phyloP scores from a whole-genome alignment of 1,140 invertebrate genomes.

The Megalonaias nervosa region DNA sequence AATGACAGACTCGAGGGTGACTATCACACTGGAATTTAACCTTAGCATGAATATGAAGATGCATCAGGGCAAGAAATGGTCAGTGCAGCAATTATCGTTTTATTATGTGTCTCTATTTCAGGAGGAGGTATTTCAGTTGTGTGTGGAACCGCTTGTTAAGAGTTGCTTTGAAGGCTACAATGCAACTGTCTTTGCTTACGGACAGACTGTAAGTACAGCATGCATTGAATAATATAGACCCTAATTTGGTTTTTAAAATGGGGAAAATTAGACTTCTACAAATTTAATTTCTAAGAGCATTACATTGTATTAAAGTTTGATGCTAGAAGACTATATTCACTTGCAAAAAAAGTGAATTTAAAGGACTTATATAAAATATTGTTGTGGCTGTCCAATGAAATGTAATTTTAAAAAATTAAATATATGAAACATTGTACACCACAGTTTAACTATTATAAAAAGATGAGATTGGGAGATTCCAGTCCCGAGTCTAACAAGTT shows the following conservation, averaged over 20 bases:
- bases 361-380: no score
- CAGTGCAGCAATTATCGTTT: background rate
- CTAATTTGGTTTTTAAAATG: background rate
- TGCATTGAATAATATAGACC: background rate
- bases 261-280: background rate
- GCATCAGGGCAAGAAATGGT: background rate
- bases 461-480: no score
- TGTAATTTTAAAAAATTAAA: no score
- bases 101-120: conserved; percentile 33
- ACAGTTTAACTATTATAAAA: no score
- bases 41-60: background rate
- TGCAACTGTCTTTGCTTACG: conserved; percentile 89
- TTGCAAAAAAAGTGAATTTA: no score
- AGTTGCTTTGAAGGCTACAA: conserved; percentile 92
- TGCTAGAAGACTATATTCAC: no score
- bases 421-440: no score
- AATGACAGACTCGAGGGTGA: no score
- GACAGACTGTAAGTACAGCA: conserved; percentile 82
- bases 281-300: background rate
- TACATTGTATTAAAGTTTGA: no score
- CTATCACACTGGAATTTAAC: background rate
- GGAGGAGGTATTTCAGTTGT: conserved; percentile 82
- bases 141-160: conserved; percentile 82
- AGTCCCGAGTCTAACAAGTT: no score
- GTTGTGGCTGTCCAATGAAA: no score